These are phyloP conservation scores for Hedychridium roseum DNA, from an alignment of 2,888 invertebrate species.

Conservation along the genomic window DNA sequence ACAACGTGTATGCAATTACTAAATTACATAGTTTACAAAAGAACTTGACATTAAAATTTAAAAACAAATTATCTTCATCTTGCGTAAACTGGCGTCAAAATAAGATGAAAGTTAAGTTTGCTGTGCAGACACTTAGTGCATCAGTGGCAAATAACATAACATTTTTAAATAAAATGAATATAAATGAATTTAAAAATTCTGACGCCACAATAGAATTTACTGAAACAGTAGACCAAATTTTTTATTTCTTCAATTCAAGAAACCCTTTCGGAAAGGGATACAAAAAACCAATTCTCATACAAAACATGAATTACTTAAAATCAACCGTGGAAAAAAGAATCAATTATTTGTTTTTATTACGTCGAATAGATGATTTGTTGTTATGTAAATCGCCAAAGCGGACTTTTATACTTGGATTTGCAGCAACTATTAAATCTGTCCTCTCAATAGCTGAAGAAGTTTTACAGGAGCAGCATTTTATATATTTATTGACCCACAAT, in stretches of 20 bases:
- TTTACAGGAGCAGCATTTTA: background rate
- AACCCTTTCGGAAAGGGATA: slow-evolving; percentile 9
- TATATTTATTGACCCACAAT: slow-evolving; percentile 8
- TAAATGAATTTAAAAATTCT: slow-evolving; percentile 6
- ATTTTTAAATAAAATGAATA: background rate
- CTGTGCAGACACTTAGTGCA: slow-evolving; percentile 6
- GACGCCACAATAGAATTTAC: slow-evolving; percentile 7
- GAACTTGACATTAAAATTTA: slow-evolving; percentile 1
- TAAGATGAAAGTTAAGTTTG: slow-evolving; percentile 10
- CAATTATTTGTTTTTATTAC: background rate
- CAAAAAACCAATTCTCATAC: slow-evolving; percentile 1
- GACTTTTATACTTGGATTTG: background rate
- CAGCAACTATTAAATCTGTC: background rate
- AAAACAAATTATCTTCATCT: slow-evolving; percentile 6
- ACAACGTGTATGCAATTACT: slow-evolving; percentile 1
- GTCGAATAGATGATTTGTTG: background rate
- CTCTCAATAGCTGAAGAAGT: background rate
- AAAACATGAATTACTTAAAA: background rate
- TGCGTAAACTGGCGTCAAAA: slow-evolving; percentile 1
- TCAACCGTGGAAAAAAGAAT: background rate
- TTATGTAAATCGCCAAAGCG: background rate
- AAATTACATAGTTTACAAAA: slow-evolving; percentile 7
- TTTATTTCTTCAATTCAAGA: slow-evolving; percentile 4
- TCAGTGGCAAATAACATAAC: slow-evolving; percentile 4
- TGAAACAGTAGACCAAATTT: background rate